phyloP scores from a whole-genome alignment of 2,888 invertebrate genomes.

The Scrobipalpa costella region DNA sequence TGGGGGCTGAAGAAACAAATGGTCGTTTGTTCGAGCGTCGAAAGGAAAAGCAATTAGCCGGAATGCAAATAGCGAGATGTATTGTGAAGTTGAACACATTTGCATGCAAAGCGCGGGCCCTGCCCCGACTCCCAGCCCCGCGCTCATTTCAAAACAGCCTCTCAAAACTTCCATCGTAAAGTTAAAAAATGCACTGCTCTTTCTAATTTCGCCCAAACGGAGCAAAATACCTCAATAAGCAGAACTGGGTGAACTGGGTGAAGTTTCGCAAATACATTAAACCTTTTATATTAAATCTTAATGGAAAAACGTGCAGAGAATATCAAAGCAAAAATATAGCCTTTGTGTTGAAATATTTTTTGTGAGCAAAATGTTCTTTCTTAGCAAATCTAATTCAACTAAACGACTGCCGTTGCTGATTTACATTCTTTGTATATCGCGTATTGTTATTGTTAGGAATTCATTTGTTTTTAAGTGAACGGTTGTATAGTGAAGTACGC shows the following conservation, averaged over 20 bases:
- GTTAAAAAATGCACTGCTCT: slow-evolving; percentile 49
- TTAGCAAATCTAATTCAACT: background rate
- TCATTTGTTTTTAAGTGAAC: slow-evolving; percentile 54
- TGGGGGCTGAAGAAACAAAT: slow-evolving; percentile 48
- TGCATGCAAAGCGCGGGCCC: slow-evolving; percentile 65
- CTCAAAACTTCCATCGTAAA: slow-evolving; percentile 56
- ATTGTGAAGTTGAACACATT: slow-evolving; percentile 68
- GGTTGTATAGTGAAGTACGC: slow-evolving; percentile 50
- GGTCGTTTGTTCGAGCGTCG: slow-evolving; percentile 57
- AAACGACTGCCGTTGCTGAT: background rate
- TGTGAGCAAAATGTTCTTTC: background rate
- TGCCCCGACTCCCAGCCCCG: slow-evolving; percentile 39
- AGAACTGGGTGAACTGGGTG: background rate
- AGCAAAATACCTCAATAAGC: slow-evolving; percentile 21
- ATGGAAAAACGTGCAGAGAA: slow-evolving; percentile 5
- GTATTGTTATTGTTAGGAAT: slow-evolving; percentile 45
- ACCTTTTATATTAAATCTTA: slow-evolving; percentile 19
- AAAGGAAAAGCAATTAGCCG: slow-evolving; percentile 77
- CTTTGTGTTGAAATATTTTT: slow-evolving; percentile 6
- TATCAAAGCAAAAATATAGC: slow-evolving; percentile 15
- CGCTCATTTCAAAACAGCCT: slow-evolving; percentile 50
- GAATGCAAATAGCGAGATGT: slow-evolving; percentile 71
- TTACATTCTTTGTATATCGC: slow-evolving; percentile 14
- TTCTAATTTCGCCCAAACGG: slow-evolving; percentile 32
- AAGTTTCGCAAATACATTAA: slow-evolving; percentile 17